Conservation (phyloP, 2,797 vertebrate genomes). For the Sparidentex hasta region DNA sequence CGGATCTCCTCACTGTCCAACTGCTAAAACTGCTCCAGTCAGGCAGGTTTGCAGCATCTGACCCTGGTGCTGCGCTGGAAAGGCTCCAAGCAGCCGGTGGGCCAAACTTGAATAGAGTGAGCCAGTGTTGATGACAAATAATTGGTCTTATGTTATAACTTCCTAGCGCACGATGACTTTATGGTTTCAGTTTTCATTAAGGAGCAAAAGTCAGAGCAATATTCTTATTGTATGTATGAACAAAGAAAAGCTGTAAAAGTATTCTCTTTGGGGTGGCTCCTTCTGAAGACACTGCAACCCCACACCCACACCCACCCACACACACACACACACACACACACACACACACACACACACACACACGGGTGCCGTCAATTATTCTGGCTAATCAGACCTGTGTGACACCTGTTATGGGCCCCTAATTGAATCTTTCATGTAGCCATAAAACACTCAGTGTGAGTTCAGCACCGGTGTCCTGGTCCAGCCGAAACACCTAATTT, state of each 20-base stretch:
- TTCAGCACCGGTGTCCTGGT: neutral
- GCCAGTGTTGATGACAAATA: slow-evolving; percentile 11
- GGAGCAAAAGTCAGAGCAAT: neutral
- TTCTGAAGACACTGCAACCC: neutral
- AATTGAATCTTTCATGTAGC: slow-evolving; percentile 5
- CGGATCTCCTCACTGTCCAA: neutral
- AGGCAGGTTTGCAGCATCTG: slow-evolving; percentile 25
- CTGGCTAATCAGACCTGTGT: slow-evolving; percentile 12
- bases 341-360: neutral
- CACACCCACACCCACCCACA: too few relatives aligned
- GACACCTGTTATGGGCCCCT: slow-evolving; percentile 13
- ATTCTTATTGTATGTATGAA: neutral
- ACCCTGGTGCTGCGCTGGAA: slow-evolving; percentile 17
- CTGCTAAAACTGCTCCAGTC: slow-evolving; percentile 7
- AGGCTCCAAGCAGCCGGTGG: slow-evolving; percentile 48
- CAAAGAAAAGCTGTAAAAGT: neutral
- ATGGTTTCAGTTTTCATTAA: neutral
- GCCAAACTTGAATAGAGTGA: slow-evolving; percentile 23
- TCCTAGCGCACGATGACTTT: neutral
- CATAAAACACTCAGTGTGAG: slow-evolving; percentile 1
- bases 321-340: neutral
- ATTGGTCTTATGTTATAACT: neutral
- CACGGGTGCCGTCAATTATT: slow-evolving; percentile 18
- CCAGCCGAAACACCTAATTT: neutral
- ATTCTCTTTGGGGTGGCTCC: neutral